Conservation (phyloP, 2,888 invertebrate genomes). For the Torymus tubicola region DNA sequence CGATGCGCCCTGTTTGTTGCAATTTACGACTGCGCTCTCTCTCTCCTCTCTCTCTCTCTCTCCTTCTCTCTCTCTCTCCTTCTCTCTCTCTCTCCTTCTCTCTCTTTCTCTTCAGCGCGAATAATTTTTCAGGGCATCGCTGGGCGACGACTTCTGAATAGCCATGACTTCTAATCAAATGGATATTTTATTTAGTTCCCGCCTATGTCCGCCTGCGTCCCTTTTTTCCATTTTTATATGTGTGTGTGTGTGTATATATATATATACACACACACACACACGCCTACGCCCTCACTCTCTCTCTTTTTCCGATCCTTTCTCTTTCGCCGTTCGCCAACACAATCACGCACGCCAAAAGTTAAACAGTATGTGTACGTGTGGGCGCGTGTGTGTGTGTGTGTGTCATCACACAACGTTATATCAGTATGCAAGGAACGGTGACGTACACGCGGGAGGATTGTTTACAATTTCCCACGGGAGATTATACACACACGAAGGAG, state of each 20-base stretch:
- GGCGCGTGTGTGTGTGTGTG: neutral
- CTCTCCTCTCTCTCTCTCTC: no score
- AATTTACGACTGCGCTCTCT: constrained; percentile 49
- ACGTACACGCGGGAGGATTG: neutral
- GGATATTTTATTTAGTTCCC: constrained; percentile 51
- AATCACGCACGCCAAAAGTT: constrained; percentile 45
- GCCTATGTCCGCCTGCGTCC: neutral
- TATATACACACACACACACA: neutral
- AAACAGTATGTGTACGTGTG: no score
- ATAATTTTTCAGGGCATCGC: constrained; percentile 50
- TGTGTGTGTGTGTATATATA: no score
- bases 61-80: no score
- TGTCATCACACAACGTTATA: constrained; percentile 31
- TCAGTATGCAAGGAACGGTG: constrained; percentile 60
- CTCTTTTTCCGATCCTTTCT: neutral
- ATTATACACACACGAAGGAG: neutral
- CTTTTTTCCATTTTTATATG: constrained; percentile 14
- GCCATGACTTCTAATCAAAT: constrained; percentile 50
- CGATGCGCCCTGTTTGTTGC: constrained; percentile 59
- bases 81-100: no score
- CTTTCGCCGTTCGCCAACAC: neutral
- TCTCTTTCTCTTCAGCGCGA: constrained; percentile 19
- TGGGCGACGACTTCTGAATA: constrained; percentile 52
- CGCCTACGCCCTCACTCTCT: no score
- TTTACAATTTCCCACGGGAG: no score